A percentile compares a stretch with the other conserved stretches of the same genome.
These are phyloP conservation scores for Polydrusus pterygomalis DNA, from an alignment of 2,888 invertebrate species.

Conservation along the genomic window DNA sequence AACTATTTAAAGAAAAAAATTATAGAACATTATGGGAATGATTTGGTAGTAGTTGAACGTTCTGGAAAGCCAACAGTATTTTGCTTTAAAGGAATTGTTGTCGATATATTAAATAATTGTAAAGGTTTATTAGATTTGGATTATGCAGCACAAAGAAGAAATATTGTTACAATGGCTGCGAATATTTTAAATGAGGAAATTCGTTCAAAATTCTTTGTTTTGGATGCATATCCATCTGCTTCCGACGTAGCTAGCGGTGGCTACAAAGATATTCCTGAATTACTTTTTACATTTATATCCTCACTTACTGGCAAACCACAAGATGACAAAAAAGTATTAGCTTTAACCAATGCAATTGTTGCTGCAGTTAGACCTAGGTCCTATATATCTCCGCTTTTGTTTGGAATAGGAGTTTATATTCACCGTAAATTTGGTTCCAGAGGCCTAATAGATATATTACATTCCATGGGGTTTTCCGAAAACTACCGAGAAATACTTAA, in stretches of 20 bases:
- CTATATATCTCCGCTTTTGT: conserved; percentile 16
- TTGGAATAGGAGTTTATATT: background rate
- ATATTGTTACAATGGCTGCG: background rate
- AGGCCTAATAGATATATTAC: conserved; percentile 4
- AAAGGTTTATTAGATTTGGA: background rate
- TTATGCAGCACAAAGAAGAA: background rate
- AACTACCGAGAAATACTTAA: conserved; percentile 12
- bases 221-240: background rate
- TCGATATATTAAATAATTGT: background rate
- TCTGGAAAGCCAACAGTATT: conserved; percentile 7
- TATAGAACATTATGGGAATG: conserved; percentile 6
- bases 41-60: background rate
- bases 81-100: background rate
- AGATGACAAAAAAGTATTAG: no score
- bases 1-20: conserved; percentile 1
- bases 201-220: conserved; percentile 1
- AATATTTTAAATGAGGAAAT: conserved; percentile 4
- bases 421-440: conserved; percentile 28
- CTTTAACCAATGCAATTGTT: no score
- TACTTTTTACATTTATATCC: no score
- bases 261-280: no score
- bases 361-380: background rate
- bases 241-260: no score
- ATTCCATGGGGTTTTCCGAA: conserved; percentile 5
- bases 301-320: no score